Base-by-base conservation (phyloP, 2,888 invertebrate genomes). In the Hipparchia sbordonii region DNA sequence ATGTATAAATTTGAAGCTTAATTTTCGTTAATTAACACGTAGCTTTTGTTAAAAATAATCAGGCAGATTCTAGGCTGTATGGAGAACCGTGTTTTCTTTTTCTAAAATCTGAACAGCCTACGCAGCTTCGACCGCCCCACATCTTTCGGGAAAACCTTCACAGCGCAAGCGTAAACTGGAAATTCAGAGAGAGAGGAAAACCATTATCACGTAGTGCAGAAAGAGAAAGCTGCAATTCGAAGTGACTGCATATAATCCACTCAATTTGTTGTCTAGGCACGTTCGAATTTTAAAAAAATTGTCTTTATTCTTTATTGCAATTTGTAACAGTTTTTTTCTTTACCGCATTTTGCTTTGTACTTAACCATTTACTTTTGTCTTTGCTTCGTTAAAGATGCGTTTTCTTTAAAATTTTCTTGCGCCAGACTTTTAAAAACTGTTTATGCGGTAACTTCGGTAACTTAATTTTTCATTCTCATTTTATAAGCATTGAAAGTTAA, bases 91-190 rank as follows among this genome's bases (percentile, higher is more conserved):
- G 13, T 52, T 60, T 70, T 74, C 6, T 6, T 52, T 51, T 48
- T 59, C 9, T 46, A 67, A 72, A 75, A 70, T 56, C 59, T 67
- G 67, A 68, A 78, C 85, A 87, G 77, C 82, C 70, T 92, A 92
- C 79, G 89, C 79, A 91, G 90, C 92, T 92, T 91, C 92, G 81
- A 92, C 81, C 82, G 83, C 75, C 80, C 81, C 84, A 81, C 82
- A 85, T 87, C 88, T 89, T 89, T 89, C 83, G 88, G 88, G 88
- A 87, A 89, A 90, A 87, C 72, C 84, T 79, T 79, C 77, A 80
- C n/a, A 67, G 86, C 93, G 93, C 93, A 91, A 73, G 90, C 90
- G 91, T 82, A 83, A 86, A 87, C 87, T 83, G 86, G 87, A 86
- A 90, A 88, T 89, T 78, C 76, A 45, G 84, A 89, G 79, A n/a